Conservation (phyloP, 2,797 vertebrate genomes). For the Carcharodon carcharias region DNA sequence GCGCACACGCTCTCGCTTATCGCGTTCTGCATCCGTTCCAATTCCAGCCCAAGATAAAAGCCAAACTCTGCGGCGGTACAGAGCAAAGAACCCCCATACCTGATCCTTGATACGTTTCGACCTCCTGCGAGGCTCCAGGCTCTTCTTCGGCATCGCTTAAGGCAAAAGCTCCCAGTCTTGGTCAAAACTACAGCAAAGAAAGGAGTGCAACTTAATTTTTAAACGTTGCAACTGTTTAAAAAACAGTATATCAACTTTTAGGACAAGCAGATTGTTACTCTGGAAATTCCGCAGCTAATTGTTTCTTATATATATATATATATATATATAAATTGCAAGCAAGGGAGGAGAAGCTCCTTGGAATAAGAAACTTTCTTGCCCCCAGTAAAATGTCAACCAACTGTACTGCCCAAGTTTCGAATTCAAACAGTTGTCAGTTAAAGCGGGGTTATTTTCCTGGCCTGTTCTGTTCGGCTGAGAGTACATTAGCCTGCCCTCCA, state of each 20-base stretch:
- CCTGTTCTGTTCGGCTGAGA: background rate
- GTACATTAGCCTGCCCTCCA: background rate
- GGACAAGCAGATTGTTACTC: no score
- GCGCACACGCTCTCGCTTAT: no score
- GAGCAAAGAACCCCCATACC: background rate
- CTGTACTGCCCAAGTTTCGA: background rate
- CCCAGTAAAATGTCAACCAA: background rate
- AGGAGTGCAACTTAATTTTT: background rate
- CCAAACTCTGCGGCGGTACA: no score
- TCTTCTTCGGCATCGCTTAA: background rate
- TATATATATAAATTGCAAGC: background rate
- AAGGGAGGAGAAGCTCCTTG: background rate
- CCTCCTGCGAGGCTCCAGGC: background rate
- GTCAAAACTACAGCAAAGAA: background rate
- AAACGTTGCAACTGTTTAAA: background rate
- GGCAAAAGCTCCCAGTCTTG: no score
- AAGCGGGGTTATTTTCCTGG: background rate
- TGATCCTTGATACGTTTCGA: background rate
- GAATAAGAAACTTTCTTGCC: background rate
- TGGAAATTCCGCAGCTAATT: no score
- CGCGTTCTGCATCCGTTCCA: no score
- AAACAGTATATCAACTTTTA: background rate
- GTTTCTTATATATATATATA: no score
- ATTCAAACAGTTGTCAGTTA: conserved; percentile 18
- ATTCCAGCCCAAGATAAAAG: no score